Evolutionary conservation across 1,140 invertebrate genomes (phyloP), one percentile per base, ranked within the genome.

Genomic region (Thaumetopoea pityocampa): DNA sequence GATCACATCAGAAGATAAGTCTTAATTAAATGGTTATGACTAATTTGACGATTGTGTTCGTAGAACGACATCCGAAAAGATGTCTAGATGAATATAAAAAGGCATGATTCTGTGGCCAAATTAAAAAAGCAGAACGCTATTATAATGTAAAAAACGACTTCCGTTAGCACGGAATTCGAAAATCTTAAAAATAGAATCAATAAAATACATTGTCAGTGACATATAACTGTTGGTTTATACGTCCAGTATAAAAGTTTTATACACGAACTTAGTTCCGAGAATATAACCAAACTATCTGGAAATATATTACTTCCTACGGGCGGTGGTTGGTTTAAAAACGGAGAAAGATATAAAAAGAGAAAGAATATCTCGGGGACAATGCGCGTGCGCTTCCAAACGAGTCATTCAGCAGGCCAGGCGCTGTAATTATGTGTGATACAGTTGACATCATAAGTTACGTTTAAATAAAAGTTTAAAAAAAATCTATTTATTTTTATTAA

Each of bases 231-330:
- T 43, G 12, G 38, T 53, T 61, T 52, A 47, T 59, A 56, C 37
- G 58, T 67, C 68, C 51, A 57, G 59, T 67, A 67, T 60, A 67
- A 46, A 41, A 37, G 51, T 57, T 59, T 63, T 61, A 61, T 64
- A 49, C 44, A 59, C 61, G 35, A 78, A 73, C 78, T 77, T 76
- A 76, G 62, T 78, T 76, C 68, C 45, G 40, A 41, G 73, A 69
- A 77, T 38, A 40, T 43, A 41, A 29, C 34, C 9, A 53, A 40
- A 46, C 55, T 53, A 54, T 55, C 47, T 36, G 34, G 23, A 35
- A 58, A 76, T 61, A 64, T 63, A 73, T 48, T 54, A 68, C 77
- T 81, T 81, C 77, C 77, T 76, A 49, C 32, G 32, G 44, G 26
- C 36, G 53, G 19, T n/a, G n/a, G n/a, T n/a, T n/a, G n/a, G 45